A percentile compares a stretch with the other conserved stretches of the same genome.
phyloP scores from a whole-genome alignment of 2,888 invertebrate species.

The Drosophila testacea region DNA sequence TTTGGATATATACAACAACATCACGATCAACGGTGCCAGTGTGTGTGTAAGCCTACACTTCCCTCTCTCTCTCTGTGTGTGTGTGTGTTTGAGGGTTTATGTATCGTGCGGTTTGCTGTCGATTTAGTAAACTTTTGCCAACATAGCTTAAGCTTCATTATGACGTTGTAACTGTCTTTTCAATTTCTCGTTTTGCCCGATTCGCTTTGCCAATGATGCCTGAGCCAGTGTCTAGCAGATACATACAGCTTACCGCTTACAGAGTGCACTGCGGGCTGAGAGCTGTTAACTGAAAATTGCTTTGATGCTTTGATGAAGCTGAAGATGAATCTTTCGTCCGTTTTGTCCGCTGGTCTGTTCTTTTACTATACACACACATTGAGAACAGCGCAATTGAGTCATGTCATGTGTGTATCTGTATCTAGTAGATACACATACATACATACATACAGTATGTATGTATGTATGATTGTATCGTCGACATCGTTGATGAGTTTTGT shows the following conservation, averaged over 20 bases:
- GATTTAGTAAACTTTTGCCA: conserved; percentile 69
- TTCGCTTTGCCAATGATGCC: conserved; percentile 72
- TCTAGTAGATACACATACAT: conserved; percentile 33
- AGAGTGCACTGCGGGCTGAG: conserved; percentile 28
- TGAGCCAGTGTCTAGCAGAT: conserved; percentile 37
- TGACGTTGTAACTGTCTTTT: conserved; percentile 79
- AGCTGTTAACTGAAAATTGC: conserved; percentile 72
- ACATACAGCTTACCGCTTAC: conserved; percentile 47
- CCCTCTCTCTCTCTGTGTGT: conserved; percentile 22
- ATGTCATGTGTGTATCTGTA: conserved; percentile 42
- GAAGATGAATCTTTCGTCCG: conserved; percentile 69
- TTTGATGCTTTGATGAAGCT: conserved; percentile 65
- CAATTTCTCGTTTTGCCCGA: conserved; percentile 80
- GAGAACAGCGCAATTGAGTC: conserved; percentile 55
- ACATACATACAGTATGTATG: conserved; percentile 1
- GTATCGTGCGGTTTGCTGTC: conserved; percentile 66
- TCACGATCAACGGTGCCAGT: conserved; percentile 33
- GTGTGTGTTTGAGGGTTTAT: conserved; percentile 40
- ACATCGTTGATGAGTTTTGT: conserved; percentile 77
- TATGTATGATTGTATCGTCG: conserved; percentile 37
- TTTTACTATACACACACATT: conserved; percentile 15
- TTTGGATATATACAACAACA: conserved; percentile 30
- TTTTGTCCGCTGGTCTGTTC: conserved; percentile 47
- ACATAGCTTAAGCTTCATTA: conserved; percentile 65
- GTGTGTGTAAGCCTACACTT: conserved; percentile 25